Percentiles rank a stretch among this genome's conserved stretches.
Evolutionary conservation across 1,140 invertebrate genomes (phyloP).

Genomic region (Epicauta chinensis): DNA sequence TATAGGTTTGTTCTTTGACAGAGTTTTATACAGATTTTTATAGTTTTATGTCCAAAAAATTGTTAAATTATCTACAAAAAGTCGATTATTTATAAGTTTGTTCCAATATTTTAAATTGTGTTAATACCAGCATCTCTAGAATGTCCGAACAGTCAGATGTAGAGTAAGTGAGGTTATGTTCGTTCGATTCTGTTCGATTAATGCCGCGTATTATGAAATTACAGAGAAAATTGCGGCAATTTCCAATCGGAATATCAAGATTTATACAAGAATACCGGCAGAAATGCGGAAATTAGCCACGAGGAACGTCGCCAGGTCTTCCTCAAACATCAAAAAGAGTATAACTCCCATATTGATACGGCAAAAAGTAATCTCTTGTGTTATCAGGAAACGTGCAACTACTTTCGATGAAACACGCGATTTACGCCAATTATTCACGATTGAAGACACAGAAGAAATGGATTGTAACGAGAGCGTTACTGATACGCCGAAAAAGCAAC

Average conservation of each 20-base stretch:
- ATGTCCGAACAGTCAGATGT: too few species aligned
- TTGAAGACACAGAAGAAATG: constrained; percentile 9
- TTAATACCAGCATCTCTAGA: too few species aligned
- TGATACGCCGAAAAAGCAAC: constrained; percentile 1
- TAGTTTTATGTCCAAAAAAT: too few species aligned
- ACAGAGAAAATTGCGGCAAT: too few species aligned
- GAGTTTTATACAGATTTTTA: too few species aligned
- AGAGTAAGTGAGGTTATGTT: too few species aligned
- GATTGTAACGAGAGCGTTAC: background rate
- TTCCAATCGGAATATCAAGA: constrained; percentile 9
- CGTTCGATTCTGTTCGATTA: too few species aligned
- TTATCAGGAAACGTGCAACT: constrained; percentile 19
- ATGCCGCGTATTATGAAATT: too few species aligned
- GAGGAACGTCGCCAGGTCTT: constrained; percentile 20
- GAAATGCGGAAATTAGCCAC: constrained; percentile 16
- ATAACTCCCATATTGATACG: background rate
- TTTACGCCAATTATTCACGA: constrained; percentile 18
- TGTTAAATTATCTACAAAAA: too few species aligned
- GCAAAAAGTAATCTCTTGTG: background rate
- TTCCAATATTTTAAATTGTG: too few species aligned
- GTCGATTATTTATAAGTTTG: too few species aligned
- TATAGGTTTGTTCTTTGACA: too few species aligned
- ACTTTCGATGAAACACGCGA: constrained; percentile 22
- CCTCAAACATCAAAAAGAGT: constrained; percentile 26
- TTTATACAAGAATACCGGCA: constrained; percentile 27